Percentiles rank a stretch among this genome's conserved stretches.
These are phyloP conservation scores for Craniophora ligustri DNA, from an alignment of 2,888 invertebrate genomes.

Conservation along the genomic window DNA sequence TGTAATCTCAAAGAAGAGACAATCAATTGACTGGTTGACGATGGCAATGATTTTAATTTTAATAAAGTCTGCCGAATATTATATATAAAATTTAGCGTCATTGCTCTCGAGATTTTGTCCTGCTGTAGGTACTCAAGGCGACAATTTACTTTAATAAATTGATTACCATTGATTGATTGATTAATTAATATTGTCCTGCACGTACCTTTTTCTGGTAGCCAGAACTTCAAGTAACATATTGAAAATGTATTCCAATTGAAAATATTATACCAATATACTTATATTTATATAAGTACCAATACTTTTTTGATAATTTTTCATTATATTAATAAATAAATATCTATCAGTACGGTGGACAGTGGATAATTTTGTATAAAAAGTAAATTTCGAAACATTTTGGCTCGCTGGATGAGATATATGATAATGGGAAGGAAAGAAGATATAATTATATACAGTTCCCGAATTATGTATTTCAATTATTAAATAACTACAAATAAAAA, in stretches of 20 bases:
- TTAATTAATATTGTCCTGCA: no score
- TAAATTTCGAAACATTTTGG: constrained; percentile 15
- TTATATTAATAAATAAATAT: no score
- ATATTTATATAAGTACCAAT: no score
- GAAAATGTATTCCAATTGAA: not conserved
- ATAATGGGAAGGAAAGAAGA: not conserved
- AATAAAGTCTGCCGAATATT: no score
- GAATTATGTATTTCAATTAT: not conserved
- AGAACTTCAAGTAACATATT: not conserved
- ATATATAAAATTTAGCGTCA: no score
- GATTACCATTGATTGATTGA: no score
- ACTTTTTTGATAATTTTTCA: not conserved
- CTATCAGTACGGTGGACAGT: not conserved
- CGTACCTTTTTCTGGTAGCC: no score
- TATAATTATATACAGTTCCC: constrained; percentile 1
- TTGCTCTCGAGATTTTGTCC: no score
- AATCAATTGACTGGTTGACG: no score
- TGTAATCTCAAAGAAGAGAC: no score
- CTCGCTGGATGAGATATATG: not conserved
- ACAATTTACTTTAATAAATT: not conserved
- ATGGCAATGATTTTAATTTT: no score
- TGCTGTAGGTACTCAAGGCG: not conserved
- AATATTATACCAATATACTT: not conserved
- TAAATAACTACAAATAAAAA: no score
- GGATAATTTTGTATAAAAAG: constrained; percentile 10